Conservation (phyloP, 1,140 invertebrate genomes). For the Heliconius hermathena region DNA sequence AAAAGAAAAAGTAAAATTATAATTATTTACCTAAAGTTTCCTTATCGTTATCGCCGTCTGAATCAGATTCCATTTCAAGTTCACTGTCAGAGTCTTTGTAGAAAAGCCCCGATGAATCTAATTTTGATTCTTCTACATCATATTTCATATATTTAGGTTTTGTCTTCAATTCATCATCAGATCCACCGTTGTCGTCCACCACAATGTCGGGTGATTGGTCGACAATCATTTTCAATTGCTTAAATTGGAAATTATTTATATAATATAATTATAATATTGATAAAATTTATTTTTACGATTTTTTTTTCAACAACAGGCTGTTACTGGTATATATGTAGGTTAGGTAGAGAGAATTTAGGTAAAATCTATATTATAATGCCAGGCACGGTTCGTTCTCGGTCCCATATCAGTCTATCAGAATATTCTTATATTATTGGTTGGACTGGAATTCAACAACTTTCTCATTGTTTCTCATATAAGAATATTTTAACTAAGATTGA, state of each 20-base stretch:
- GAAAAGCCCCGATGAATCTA: constrained; percentile 88
- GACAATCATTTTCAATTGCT: constrained; percentile 55
- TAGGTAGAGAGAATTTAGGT: too few species aligned
- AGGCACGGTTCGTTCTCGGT: too few species aligned
- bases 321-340: too few species aligned
- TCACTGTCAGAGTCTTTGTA: constrained; percentile 89
- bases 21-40: constrained; percentile 83
- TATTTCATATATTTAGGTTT: constrained; percentile 84
- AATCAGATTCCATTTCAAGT: constrained; percentile 83
- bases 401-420: too few species aligned
- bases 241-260: constrained; percentile 57
- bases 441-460: too few species aligned
- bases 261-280: neutral
- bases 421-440: too few species aligned
- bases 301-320: too few species aligned
- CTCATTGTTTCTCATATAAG: too few species aligned
- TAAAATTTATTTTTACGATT: too few species aligned
- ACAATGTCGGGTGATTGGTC: constrained; percentile 88
- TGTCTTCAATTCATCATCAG: constrained; percentile 83
- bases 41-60: constrained; percentile 81
- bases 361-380: too few species aligned
- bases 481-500: too few species aligned
- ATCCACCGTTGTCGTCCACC: constrained; percentile 85
- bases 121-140: constrained; percentile 85
- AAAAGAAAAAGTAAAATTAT: neutral